A percentile compares a stretch with the other conserved stretches of the same genome.
Conservation (phyloP, 2,888 invertebrate genomes). For the Cetonia aurata region DNA sequence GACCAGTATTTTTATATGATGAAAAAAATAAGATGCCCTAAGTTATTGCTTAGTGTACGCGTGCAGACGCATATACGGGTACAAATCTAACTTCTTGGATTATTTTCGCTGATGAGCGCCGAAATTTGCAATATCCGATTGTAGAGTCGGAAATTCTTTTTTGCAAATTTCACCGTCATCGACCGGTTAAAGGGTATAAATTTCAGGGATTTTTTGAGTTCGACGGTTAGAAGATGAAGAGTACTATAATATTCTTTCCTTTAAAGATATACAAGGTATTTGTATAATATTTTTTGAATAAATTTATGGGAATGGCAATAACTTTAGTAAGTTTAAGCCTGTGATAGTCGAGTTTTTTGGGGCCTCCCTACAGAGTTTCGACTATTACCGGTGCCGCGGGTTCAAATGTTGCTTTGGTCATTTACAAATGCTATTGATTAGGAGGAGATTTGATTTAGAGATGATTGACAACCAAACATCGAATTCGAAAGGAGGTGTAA, state of each 20-base stretch:
- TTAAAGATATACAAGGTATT: slow-evolving; percentile 16
- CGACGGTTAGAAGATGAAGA: background rate
- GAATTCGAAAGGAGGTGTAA: too few relatives aligned
- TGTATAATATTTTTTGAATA: too few relatives aligned
- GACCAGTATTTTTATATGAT: slow-evolving; percentile 27
- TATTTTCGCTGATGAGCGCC: slow-evolving; percentile 12
- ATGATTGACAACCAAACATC: too few relatives aligned
- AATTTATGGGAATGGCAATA: too few relatives aligned
- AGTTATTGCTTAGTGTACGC: slow-evolving; percentile 21
- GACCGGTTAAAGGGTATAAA: slow-evolving; percentile 40
- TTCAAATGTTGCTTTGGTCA: too few relatives aligned
- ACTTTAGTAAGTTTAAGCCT: too few relatives aligned
- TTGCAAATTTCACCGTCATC: slow-evolving; percentile 19
- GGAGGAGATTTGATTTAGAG: too few relatives aligned
- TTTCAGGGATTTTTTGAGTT: slow-evolving; percentile 42
- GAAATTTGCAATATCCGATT: slow-evolving; percentile 13
- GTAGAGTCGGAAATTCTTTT: background rate
- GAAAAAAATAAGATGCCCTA: slow-evolving; percentile 4
- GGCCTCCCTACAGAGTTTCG: too few relatives aligned
- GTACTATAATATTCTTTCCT: background rate
- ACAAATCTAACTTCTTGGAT: slow-evolving; percentile 10
- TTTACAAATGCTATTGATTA: too few relatives aligned
- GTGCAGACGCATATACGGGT: background rate
- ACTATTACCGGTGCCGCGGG: too few relatives aligned
- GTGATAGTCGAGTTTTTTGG: too few relatives aligned